Percentiles rank a stretch among this genome's conserved stretches.
Conservation (phyloP, 1,140 invertebrate species). For the Psix sp. region DNA sequence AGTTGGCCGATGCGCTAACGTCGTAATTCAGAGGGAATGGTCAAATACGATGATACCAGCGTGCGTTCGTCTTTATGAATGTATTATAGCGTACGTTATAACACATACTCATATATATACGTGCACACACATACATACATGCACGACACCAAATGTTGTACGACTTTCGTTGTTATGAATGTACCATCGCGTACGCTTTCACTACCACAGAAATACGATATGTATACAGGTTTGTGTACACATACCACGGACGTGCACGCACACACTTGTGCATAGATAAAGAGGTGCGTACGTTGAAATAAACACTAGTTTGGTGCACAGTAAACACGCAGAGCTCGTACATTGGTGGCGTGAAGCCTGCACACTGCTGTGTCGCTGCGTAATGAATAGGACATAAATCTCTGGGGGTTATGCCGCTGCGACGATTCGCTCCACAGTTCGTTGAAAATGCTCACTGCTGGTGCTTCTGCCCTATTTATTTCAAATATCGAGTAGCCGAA, state of each 20-base stretch:
- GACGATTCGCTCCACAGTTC: constrained; percentile 18
- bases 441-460: constrained; percentile 16
- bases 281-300: constrained; percentile 40
- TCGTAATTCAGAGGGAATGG: constrained; percentile 69
- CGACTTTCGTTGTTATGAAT: not conserved
- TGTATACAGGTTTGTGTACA: constrained; percentile 4
- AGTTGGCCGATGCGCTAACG: constrained; percentile 40
- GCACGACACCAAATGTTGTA: too few species aligned
- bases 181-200: constrained; percentile 3
- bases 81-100: constrained; percentile 45
- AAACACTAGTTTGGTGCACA: constrained; percentile 60
- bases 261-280: not conserved
- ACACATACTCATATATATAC: not conserved
- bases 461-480: constrained; percentile 26
- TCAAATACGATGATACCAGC: constrained; percentile 60
- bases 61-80: constrained; percentile 63
- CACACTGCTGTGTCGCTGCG: constrained; percentile 58
- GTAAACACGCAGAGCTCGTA: constrained; percentile 62
- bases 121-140: too few species aligned
- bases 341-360: constrained; percentile 58
- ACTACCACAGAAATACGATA: not conserved
- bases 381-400: constrained; percentile 73
- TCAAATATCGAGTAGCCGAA: constrained; percentile 17
- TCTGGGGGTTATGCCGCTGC: constrained; percentile 53
- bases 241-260: constrained; percentile 4